These are phyloP conservation scores for Oscheius sp. DNA, from an alignment of 1,140 invertebrate genomes.

Conservation along the genomic window DNA sequence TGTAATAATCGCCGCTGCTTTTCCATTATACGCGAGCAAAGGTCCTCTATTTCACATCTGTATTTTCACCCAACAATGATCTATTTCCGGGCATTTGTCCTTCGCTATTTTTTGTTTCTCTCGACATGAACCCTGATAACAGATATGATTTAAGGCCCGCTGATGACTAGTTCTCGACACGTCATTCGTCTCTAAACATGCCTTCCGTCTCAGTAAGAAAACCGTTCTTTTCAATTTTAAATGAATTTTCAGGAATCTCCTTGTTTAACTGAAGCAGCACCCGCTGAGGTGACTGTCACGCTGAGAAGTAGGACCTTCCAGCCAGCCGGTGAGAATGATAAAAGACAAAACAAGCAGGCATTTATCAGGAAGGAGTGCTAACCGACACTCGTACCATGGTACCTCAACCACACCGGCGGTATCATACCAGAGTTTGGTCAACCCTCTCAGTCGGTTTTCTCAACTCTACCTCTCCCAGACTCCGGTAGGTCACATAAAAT, in stretches of 20 bases:
- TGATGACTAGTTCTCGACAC: too few species aligned
- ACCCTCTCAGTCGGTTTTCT: neutral
- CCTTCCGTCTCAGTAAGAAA: neutral
- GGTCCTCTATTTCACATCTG: too few species aligned
- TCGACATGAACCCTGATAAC: too few species aligned
- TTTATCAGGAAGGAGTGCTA: neutral
- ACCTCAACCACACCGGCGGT: neutral
- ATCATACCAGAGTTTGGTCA: too few species aligned
- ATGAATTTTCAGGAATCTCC: neutral
- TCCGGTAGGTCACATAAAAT: too few species aligned
- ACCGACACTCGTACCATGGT: conserved; percentile 1
- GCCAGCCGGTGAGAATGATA: neutral
- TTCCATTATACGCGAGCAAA: too few species aligned
- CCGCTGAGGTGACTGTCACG: neutral
- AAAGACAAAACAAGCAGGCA: too few species aligned
- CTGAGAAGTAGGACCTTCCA: neutral
- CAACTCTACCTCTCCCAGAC: neutral
- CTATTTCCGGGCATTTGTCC: neutral
- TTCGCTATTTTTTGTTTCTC: neutral
- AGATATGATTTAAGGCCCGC: too few species aligned
- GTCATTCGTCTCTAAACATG: neutral
- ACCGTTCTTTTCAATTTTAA: neutral
- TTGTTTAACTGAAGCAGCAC: neutral
- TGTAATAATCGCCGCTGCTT: too few species aligned
- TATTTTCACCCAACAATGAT: too few species aligned